Conservation (phyloP, 64 coral and sea anemone species). For the Montipora capricornis region DNA sequence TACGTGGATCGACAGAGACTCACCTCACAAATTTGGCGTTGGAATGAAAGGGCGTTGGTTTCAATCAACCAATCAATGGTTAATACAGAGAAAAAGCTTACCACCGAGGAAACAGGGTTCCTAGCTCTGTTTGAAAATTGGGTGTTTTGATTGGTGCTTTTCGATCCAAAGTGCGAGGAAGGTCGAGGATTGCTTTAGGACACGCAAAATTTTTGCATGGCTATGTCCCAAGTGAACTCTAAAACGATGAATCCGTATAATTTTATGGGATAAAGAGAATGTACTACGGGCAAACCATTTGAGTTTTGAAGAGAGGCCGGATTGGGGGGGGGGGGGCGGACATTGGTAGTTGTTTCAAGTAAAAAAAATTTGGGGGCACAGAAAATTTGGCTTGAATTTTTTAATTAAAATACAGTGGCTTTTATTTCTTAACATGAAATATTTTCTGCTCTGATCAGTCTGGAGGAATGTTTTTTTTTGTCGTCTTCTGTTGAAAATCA, state of each 20-base stretch:
- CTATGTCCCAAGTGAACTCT: not conserved
- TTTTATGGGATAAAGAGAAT: not conserved
- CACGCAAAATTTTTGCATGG: not conserved
- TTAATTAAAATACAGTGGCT: not conserved
- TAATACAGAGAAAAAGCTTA: not conserved
- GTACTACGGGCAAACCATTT: not conserved
- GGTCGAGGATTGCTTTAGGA: not conserved
- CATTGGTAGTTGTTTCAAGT: not conserved
- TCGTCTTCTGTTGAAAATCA: not conserved
- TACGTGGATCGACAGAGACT: not conserved
- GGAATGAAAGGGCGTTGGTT: not conserved
- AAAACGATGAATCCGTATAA: not conserved
- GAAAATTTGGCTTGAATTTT: not conserved
- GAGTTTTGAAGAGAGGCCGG: not conserved
- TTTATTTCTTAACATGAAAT: not conserved
- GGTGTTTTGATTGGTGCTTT: slow-evolving; percentile 1
- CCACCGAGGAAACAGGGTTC: not conserved
- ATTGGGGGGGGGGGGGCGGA: no score
- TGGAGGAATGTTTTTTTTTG: not conserved
- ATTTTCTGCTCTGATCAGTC: not conserved
- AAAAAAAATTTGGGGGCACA: not conserved
- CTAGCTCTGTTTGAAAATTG: not conserved
- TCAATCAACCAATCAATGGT: not conserved
- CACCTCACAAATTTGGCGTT: not conserved
- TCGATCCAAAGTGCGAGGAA: not conserved